Conservation (phyloP, 2,888 invertebrate genomes). For the Pseudoips prasinana region DNA sequence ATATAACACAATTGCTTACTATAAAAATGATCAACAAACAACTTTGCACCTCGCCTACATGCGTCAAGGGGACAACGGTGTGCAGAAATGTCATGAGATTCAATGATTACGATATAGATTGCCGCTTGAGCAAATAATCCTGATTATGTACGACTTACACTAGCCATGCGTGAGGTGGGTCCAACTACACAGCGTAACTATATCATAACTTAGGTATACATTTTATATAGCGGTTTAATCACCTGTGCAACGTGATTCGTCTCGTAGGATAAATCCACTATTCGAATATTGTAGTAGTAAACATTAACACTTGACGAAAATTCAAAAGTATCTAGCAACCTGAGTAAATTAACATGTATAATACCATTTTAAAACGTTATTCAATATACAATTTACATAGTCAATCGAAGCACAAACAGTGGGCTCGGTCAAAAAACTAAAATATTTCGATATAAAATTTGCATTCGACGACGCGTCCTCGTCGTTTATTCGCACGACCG, state of each 20-base stretch:
- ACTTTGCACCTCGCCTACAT: slow-evolving; percentile 72
- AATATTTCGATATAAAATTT: slow-evolving; percentile 57
- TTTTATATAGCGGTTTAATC: slow-evolving; percentile 56
- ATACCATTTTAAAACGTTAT: slow-evolving; percentile 64
- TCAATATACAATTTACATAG: slow-evolving; percentile 75
- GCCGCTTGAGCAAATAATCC: slow-evolving; percentile 80
- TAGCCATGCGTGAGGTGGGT: slow-evolving; percentile 76
- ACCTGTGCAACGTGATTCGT: slow-evolving; percentile 59
- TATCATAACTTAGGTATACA: slow-evolving; percentile 51
- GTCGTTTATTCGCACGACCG: slow-evolving; percentile 60
- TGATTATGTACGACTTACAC: slow-evolving; percentile 63
- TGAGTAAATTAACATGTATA: slow-evolving; percentile 72
- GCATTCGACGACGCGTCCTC: slow-evolving; percentile 49
- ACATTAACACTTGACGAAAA: slow-evolving; percentile 59
- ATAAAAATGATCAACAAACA: slow-evolving; percentile 81
- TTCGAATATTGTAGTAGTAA: slow-evolving; percentile 52
- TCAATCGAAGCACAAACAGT: slow-evolving; percentile 66
- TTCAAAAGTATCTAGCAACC: slow-evolving; percentile 71
- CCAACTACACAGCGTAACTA: slow-evolving; percentile 61
- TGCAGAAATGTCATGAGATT: slow-evolving; percentile 77
- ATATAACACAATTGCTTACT: slow-evolving; percentile 80
- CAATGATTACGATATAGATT: slow-evolving; percentile 64
- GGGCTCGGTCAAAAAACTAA: slow-evolving; percentile 62
- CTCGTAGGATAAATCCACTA: slow-evolving; percentile 54
- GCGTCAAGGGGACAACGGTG: slow-evolving; percentile 61